Evolutionary conservation across 1,140 invertebrate genomes (phyloP), one percentile per base, ranked within the genome.

Genomic region (Macrocentrus cingulum): DNA sequence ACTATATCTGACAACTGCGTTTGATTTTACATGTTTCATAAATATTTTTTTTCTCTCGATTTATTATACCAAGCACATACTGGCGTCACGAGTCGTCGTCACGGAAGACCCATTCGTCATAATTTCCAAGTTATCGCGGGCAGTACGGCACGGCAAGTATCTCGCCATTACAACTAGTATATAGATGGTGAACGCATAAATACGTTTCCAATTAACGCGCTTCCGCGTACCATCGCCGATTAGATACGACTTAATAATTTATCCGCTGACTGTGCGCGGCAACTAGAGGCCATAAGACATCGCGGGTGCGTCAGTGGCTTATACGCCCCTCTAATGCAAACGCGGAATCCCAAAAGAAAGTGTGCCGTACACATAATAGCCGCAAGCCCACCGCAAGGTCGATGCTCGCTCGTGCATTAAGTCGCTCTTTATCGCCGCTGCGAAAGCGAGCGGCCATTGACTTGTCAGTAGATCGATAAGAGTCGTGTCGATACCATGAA

Each of bases 151-250:
- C 16, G 41, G 18, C 56, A 46, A 48, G 37, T 39, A 37, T 15
- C 18, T 11, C 44, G 56, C 54, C 51, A 18, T 2, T 22, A 39
- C 15, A 25, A 41, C 42, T 20, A 41, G 34, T 37, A 36, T 19
- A 15, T 16, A 39, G 34, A 50, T 45, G 29, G 37, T 8, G 37
- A 56, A 53, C 48, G 44, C 51, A 56, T 56, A 56, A 56, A 56
- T 56, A 53, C 65, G 53, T 63, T 66, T 70, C 68, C 68, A 70
- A 70, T 70, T 69, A 69, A 67, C 63, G 61, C 64, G 64, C 64
- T 69, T 70, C 66, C 67, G 67, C 64, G 67, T 57, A 42, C 39
- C 60, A 67, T 68, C 62, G 60, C n/a, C 55, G 68, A 69, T 64
- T 68, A 66, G 64, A 63, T 64, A 68, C 58, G 64, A 62, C 56